Base-by-base conservation (phyloP, 2,797 vertebrate genomes). In the Pangasius djambal region DNA sequence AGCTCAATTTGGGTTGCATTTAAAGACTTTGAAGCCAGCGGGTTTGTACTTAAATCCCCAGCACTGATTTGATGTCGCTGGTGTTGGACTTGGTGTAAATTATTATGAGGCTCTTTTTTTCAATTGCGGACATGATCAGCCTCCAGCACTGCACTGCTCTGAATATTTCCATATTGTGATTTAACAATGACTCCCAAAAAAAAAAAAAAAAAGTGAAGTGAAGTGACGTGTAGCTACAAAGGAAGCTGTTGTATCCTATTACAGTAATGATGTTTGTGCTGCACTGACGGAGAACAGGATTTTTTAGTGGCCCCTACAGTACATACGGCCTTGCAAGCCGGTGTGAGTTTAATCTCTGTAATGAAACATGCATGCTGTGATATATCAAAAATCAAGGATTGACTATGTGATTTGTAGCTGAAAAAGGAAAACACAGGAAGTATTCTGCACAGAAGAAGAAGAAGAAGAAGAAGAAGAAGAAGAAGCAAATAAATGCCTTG, bases 231-330 rank as follows among this genome's bases (percentile, higher is more conserved):
- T 40, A 40, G 4, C 4, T 40, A 40, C 40, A 40, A 40, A 40
- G 75, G 72, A 91, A 87, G 85, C 70, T 85, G 78, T 89, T 92
- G 85, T 86, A 78, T 87, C 82, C 72, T 83, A 90, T 92, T 90
- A 91, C 83, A 69, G 48, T 89, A 88, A 89, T 91, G 89, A 90
- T 91, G 83, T 89, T 90, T 90, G 89, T 82, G 87, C 63, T 86
- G 78, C 87, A 72, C 86, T 86, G 69, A 74, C 48, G 44, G 65
- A 78, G 57, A 82, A 72, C 82, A 13, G 65, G 63, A 88, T 85
- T 85, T 84, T 87, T 87, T 74, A 18, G 63, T 48, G 37, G 86
- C 55, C 89, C 86, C 50, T 85, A 91, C 91, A 90, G 31, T 92
- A 91, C 91, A 90, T 85, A 79, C 37, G 34, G 65, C 87, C 78